Evolutionary conservation across 2,888 invertebrate species (phyloP), one percentile per base, ranked within the genome.

Genomic region (Neoitamus cyanurus): DNA sequence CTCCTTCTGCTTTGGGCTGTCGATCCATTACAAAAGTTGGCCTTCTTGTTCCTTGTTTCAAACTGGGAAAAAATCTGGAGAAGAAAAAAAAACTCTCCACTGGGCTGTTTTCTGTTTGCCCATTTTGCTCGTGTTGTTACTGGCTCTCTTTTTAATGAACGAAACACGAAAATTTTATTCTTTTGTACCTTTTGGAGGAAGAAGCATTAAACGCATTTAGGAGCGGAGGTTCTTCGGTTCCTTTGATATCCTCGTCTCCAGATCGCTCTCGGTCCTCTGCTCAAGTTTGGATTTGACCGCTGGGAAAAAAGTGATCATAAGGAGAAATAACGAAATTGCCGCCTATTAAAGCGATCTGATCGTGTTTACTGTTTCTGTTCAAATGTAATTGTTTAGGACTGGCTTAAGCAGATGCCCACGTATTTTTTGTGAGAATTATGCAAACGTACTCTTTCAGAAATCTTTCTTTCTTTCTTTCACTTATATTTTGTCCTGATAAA

Each of bases 121-220:
- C 73, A 73, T 73, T 72, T 83, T 83, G 20, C 20, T 73, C 46
- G 37, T 46, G 69, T 83, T 72, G 46, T 42, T 83, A 72, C 42
- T 84, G 85, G 58, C n/a, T 36, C 83, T 73, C 84, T 86, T 86
- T 42, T 87, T 86, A 87, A 87, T 87, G 87, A 87, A 87, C 86
- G 86, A 87, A 86, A 86, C 87, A 87, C 86, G 86, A 87, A 87
- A 85, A 86, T 86, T 82, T 68, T 83, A 37, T 86, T 85, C 82
- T 58, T 73, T 84, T 82, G 70, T 85, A 68, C 82, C 13, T 84
- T 86, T 84, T 85, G 83, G 78, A 85, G 84, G 83, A 83, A 83
- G 80, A 77, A 83, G 83, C 36, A 84, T 85, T 85, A 83, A 85
- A 85, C 34, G 85, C 85, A 84, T 85, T 84, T 83, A 85, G 58